Percentiles rank a stretch among this genome's conserved stretches.
Conservation (phyloP, 2,888 invertebrate genomes). For the Capitulum mitella region DNA sequence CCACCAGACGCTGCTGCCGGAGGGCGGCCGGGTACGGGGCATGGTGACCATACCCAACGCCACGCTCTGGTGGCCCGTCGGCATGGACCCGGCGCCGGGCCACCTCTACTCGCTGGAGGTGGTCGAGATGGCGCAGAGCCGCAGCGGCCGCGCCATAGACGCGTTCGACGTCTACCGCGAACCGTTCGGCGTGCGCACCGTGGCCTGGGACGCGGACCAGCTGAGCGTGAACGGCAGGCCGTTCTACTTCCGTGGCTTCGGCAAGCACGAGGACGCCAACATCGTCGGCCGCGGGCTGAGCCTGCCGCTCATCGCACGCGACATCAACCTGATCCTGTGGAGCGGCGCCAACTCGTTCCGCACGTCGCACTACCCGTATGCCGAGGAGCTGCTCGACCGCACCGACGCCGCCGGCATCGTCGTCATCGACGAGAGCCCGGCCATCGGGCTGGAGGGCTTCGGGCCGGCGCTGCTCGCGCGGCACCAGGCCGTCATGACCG, state of each 20-base stretch:
- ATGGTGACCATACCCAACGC: slow-evolving; percentile 40
- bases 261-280: slow-evolving; percentile 92
- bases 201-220: slow-evolving; percentile 61
- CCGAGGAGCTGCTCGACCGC: slow-evolving; percentile 90
- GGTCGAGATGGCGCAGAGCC: slow-evolving; percentile 18
- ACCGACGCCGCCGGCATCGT: slow-evolving; percentile 88
- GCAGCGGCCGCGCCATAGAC: no score
- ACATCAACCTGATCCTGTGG: slow-evolving; percentile 91
- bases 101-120: slow-evolving; percentile 74
- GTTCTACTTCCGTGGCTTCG: slow-evolving; percentile 86
- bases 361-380: slow-evolving; percentile 97
- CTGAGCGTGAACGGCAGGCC: slow-evolving; percentile 75
- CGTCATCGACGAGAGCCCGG: slow-evolving; percentile 91
- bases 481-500: slow-evolving; percentile 76
- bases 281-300: slow-evolving; percentile 91
- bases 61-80: slow-evolving; percentile 83
- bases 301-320: slow-evolving; percentile 73
- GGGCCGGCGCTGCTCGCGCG: slow-evolving; percentile 62
- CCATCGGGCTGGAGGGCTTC: slow-evolving; percentile 55
- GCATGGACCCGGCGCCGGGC: slow-evolving; percentile 70
- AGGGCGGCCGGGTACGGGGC: slow-evolving; percentile 46
- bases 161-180: slow-evolving; percentile 62
- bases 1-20: slow-evolving; percentile 40
- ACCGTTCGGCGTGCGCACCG: slow-evolving; percentile 75
- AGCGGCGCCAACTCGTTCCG: slow-evolving; percentile 89